phyloP scores from a whole-genome alignment of 2,113 vertebrate species.

The Axis porcinus region DNA sequence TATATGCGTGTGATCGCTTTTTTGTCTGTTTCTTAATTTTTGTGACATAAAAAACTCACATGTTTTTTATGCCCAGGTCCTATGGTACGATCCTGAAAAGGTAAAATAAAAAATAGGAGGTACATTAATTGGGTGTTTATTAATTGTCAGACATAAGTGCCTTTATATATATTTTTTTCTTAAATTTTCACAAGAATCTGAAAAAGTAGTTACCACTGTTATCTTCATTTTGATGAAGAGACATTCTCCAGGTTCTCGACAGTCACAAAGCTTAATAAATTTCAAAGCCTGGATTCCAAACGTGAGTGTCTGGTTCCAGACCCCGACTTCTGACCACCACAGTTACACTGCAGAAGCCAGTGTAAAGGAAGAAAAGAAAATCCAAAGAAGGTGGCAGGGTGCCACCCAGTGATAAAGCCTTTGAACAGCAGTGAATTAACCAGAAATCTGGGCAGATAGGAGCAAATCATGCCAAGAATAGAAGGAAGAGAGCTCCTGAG shows the following conservation, averaged over 20 bases:
- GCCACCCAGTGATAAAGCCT: conserved; percentile 42
- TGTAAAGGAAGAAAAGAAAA: not conserved
- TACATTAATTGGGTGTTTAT: not conserved
- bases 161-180: not conserved
- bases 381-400: not conserved
- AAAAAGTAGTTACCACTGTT: not conserved
- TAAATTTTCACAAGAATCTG: not conserved
- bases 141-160: not conserved
- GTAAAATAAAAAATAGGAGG: not conserved
- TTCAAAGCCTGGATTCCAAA: not conserved
- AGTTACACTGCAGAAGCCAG: not conserved
- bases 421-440: not conserved
- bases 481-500: not conserved
- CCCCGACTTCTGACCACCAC: not conserved
- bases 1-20: not conserved
- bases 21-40: not conserved
- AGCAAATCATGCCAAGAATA: not conserved
- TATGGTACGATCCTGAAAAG: not conserved
- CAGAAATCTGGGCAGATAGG: not conserved
- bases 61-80: not conserved
- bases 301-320: not conserved
- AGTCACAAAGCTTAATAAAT: not conserved
- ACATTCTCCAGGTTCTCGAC: no score
- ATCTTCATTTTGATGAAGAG: not conserved
- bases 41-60: no score